Percentiles rank a stretch among this genome's conserved stretches.
These are phyloP conservation scores for Oscheius onirici DNA, from an alignment of 2,888 invertebrate genomes.

Conservation along the genomic window DNA sequence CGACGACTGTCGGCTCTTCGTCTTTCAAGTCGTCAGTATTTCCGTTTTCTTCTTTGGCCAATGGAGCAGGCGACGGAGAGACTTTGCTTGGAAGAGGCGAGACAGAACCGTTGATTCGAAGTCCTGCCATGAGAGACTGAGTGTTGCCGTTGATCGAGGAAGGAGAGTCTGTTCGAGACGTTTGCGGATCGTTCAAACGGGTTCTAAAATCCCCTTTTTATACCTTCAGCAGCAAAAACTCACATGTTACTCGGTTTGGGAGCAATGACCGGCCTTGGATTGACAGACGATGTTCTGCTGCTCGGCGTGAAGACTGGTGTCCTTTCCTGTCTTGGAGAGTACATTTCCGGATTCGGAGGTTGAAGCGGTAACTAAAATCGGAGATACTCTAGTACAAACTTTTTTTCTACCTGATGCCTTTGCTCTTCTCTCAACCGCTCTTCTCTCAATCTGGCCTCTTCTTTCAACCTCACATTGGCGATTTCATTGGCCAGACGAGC, in stretches of 20 bases:
- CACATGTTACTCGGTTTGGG: constrained; percentile 28
- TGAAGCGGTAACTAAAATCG: constrained; percentile 31
- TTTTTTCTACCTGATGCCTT: background rate
- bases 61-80: constrained; percentile 17
- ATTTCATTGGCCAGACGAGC: constrained; percentile 52
- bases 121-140: background rate
- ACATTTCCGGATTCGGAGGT: constrained; percentile 39
- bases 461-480: constrained; percentile 45
- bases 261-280: constrained; percentile 26
- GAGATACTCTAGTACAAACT: too few species aligned
- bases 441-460: constrained; percentile 47
- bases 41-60: constrained; percentile 28
- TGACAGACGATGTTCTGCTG: background rate
- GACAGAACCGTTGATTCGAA: constrained; percentile 21
- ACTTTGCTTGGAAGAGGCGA: constrained; percentile 17
- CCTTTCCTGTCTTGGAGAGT: constrained; percentile 32
- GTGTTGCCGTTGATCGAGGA: constrained; percentile 8
- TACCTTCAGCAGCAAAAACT: background rate
- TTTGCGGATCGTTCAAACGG: background rate
- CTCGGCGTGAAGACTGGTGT: background rate
- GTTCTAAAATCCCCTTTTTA: too few species aligned
- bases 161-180: constrained; percentile 7
- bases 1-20: constrained; percentile 52
- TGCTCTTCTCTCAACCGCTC: constrained; percentile 36
- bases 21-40: constrained; percentile 18